phyloP scores from a whole-genome alignment of 2,113 vertebrate genomes.

The Anguilla japonica region DNA sequence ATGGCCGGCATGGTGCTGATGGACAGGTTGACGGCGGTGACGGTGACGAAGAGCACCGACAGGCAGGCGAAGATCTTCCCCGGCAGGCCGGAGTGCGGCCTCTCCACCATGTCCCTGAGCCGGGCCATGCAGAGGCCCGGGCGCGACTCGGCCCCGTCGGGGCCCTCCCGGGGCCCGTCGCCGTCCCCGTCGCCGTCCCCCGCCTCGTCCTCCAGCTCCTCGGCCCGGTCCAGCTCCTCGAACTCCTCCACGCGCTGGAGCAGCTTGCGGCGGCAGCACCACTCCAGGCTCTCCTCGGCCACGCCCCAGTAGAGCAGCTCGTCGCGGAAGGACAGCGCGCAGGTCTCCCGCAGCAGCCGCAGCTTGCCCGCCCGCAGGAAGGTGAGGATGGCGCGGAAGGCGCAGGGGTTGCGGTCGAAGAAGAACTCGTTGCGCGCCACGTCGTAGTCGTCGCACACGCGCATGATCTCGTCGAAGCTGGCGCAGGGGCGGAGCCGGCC shows the following conservation, averaged over 20 bases:
- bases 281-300: constrained; percentile 88
- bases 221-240: constrained; percentile 82
- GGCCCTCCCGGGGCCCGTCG: constrained; percentile 58
- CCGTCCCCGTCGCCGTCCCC: constrained; percentile 61
- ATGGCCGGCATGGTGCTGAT: constrained; percentile 97
- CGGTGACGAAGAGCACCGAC: constrained; percentile 94
- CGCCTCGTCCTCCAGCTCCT: constrained; percentile 72
- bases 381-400: constrained; percentile 92
- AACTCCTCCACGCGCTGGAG: constrained; percentile 93
- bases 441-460: constrained; percentile 93
- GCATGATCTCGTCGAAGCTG: constrained; percentile 94
- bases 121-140: constrained; percentile 80
- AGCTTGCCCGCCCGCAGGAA: constrained; percentile 91
- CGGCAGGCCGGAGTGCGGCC: constrained; percentile 92
- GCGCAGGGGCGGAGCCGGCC: constrained; percentile 90
- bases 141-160: constrained; percentile 64
- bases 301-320: constrained; percentile 98
- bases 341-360: constrained; percentile 88
- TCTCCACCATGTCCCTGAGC: constrained; percentile 96
- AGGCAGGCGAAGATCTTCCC: constrained; percentile 97
- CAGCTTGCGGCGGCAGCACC: constrained; percentile 89
- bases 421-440: constrained; percentile 94
- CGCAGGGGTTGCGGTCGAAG: constrained; percentile 93
- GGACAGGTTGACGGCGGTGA: constrained; percentile 94
- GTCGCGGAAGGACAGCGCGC: constrained; percentile 91